Evolutionary conservation across 2,113 vertebrate genomes (phyloP).

Genomic region (Taxidea taxus): DNA sequence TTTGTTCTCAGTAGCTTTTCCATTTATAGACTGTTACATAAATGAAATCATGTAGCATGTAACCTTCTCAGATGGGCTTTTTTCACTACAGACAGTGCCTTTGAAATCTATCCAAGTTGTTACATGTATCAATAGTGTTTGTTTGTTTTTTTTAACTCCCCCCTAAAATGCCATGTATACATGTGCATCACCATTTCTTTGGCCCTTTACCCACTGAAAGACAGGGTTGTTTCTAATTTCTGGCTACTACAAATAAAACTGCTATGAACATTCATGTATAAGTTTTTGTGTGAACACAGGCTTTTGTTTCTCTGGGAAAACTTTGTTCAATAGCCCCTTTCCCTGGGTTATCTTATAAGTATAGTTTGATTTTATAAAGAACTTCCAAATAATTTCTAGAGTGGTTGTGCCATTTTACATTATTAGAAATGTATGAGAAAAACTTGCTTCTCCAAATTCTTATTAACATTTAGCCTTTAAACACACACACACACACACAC

Average conservation of each 20-base stretch:
- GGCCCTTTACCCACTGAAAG: not conserved
- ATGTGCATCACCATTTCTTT: not conserved
- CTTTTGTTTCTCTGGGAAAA: not conserved
- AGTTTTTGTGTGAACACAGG: not conserved
- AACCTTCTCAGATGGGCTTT: not conserved
- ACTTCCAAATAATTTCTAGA: not conserved
- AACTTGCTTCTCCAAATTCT: not conserved
- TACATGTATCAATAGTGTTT: not conserved
- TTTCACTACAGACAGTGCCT: not conserved
- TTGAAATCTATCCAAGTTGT: not conserved
- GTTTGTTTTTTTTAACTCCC: not conserved
- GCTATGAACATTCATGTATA: not conserved
- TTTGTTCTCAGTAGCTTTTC: not conserved
- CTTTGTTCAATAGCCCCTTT: not conserved
- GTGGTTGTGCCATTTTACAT: not conserved
- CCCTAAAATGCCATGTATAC: not conserved
- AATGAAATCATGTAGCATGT: not conserved
- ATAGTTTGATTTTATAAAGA: not conserved
- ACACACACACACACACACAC: too few relatives aligned
- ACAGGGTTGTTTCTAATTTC: not conserved
- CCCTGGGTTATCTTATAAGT: not conserved
- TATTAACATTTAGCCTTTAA: not conserved
- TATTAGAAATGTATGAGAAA: not conserved
- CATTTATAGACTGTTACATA: not conserved
- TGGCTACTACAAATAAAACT: not conserved